Conservation (phyloP, 2,888 invertebrate species). For the Theodoxus fluviatilis region DNA sequence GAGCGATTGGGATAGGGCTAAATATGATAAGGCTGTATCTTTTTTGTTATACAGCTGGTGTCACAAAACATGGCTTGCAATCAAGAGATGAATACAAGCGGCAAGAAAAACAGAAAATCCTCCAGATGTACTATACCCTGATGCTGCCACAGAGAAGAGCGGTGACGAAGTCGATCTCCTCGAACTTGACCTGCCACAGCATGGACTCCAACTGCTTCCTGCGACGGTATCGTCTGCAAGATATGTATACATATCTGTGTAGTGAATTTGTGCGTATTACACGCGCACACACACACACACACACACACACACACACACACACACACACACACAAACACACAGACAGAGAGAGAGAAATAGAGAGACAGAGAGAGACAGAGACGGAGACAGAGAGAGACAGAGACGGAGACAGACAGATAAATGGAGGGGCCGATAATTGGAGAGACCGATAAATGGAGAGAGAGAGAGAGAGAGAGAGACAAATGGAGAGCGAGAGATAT, state of each 20-base stretch:
- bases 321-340: no score
- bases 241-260: slow-evolving; percentile 2
- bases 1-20: no score
- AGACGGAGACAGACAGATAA: slow-evolving; percentile 3
- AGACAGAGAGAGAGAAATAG: no score
- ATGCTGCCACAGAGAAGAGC: slow-evolving; percentile 50
- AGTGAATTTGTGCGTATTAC: no score
- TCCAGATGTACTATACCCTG: slow-evolving; percentile 34
- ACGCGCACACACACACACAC: neutral
- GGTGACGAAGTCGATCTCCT: slow-evolving; percentile 73
- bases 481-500: no score
- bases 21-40: no score
- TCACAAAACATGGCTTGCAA: no score
- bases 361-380: neutral
- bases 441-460: no score
- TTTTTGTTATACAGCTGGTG: no score
- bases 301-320: no score
- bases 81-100: no score
- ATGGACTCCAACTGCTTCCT: slow-evolving; percentile 90
- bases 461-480: slow-evolving; percentile 19
- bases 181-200: slow-evolving; percentile 92
- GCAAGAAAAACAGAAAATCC: neutral
- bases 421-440: no score
- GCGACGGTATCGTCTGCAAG: slow-evolving; percentile 88
- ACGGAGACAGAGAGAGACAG: slow-evolving; percentile 2